Evolutionary conservation across 2,888 invertebrate genomes (phyloP).

Genomic region (Syrphus vitripennis): DNA sequence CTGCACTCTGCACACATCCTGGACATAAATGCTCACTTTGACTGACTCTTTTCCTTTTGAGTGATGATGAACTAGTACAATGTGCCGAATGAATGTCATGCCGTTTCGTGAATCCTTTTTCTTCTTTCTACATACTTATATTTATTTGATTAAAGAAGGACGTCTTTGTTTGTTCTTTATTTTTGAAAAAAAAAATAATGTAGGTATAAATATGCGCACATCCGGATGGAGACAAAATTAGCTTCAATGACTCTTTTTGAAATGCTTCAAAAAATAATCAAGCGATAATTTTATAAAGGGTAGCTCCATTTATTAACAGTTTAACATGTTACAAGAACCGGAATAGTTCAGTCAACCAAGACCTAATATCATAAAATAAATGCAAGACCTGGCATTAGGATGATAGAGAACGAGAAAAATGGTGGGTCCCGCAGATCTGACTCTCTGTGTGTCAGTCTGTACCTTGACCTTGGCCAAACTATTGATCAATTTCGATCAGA

Average conservation of each 20-base stretch:
- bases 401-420: too few species aligned
- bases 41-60: slow-evolving; percentile 39
- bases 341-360: too few species aligned
- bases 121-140: not conserved
- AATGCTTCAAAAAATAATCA: not conserved
- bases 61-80: not conserved
- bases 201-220: not conserved
- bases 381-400: too few species aligned
- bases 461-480: too few species aligned
- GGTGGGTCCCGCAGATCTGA: too few species aligned
- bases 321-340: too few species aligned
- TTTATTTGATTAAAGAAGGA: slow-evolving; percentile 17
- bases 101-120: slow-evolving; percentile 38
- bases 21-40: not conserved
- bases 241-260: too few species aligned
- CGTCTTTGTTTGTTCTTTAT: slow-evolving; percentile 35
- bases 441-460: too few species aligned
- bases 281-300: too few species aligned
- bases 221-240: not conserved
- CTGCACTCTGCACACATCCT: slow-evolving; percentile 56
- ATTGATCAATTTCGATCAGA: too few species aligned
- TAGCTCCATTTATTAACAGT: too few species aligned
- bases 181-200: not conserved
- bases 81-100: not conserved
- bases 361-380: too few species aligned